These are phyloP conservation scores for Aethes cnicana DNA, from an alignment of 2,888 invertebrate genomes.

Conservation along the genomic window DNA sequence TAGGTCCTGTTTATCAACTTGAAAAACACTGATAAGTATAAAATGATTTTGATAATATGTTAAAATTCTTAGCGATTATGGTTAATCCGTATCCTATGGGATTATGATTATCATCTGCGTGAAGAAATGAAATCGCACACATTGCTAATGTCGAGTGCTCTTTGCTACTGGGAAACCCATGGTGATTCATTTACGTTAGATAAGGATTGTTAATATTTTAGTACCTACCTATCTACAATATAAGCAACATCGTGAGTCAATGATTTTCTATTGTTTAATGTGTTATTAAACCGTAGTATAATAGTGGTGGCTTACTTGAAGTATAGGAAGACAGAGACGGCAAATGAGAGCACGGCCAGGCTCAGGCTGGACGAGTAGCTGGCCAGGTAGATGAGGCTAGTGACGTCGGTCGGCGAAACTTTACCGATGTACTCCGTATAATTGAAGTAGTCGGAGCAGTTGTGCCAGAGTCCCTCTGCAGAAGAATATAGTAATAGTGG, in stretches of 20 bases:
- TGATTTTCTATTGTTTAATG: background rate
- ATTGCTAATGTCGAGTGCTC: background rate
- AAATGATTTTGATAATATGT: no score
- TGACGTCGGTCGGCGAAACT: slow-evolving; percentile 84
- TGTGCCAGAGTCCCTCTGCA: slow-evolving; percentile 94
- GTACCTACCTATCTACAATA: background rate
- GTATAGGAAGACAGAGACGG: slow-evolving; percentile 92
- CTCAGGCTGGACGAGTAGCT: slow-evolving; percentile 94
- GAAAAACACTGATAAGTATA: no score
- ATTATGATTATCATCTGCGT: no score
- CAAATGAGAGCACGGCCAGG: slow-evolving; percentile 89
- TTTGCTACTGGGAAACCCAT: background rate
- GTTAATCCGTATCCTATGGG: no score
- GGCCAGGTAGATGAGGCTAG: slow-evolving; percentile 90
- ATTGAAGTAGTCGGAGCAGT: slow-evolving; percentile 88
- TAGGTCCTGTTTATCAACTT: no score
- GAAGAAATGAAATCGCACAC: no score
- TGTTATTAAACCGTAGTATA: background rate
- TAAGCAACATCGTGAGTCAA: background rate
- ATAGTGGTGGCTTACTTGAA: slow-evolving; percentile 64
- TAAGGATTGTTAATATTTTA: background rate
- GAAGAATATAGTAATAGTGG: no score
- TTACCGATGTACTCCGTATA: slow-evolving; percentile 84
- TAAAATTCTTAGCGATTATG: no score
- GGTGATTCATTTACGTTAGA: background rate